phyloP scores from a whole-genome alignment of 2,888 invertebrate genomes.

The Apantesis nais region DNA sequence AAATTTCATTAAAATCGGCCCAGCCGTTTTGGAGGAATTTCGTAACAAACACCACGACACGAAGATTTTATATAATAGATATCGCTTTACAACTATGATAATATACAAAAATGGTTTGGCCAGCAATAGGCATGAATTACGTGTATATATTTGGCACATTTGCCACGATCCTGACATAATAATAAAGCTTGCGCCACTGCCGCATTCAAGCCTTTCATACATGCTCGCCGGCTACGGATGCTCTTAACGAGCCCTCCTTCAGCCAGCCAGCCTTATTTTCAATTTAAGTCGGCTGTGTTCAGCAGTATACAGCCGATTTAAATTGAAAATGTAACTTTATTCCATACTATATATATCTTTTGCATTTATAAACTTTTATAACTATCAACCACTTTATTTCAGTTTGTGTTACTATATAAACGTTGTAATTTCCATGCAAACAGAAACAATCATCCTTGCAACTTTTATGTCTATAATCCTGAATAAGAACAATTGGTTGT shows the following conservation, averaged over 20 bases:
- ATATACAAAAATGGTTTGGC: background rate
- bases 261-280: background rate
- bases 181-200: background rate
- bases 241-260: too few species aligned
- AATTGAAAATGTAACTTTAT: background rate
- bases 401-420: too few species aligned
- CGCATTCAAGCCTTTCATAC: background rate
- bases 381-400: background rate
- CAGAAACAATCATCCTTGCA: background rate
- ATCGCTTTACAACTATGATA: background rate
- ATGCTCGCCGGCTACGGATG: background rate
- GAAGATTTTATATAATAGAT: too few species aligned
- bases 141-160: background rate
- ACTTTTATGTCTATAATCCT: background rate
- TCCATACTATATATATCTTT: too few species aligned
- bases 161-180: background rate
- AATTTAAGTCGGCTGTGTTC: too few species aligned
- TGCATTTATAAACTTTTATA: too few species aligned
- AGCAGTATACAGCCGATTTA: background rate
- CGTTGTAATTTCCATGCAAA: too few species aligned
- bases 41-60: too few species aligned
- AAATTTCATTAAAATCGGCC: too few species aligned
- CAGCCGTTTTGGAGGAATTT: too few species aligned
- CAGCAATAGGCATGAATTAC: background rate
- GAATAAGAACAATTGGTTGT: constrained; percentile 10